Conservation (phyloP, 2,797 vertebrate genomes). For the Malurus leucopterus region DNA sequence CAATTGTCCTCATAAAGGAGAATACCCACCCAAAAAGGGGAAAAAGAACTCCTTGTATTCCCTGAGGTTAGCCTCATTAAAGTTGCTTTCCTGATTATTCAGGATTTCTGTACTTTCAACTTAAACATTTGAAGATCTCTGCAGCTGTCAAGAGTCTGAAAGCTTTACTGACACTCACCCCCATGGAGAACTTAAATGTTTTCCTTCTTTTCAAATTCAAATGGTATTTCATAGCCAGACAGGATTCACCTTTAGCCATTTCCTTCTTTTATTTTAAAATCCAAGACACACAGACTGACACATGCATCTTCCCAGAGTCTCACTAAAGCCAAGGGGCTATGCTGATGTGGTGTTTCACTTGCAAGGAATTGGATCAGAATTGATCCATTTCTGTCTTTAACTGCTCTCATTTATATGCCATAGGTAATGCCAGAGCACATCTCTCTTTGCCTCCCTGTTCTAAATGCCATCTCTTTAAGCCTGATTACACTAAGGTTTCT, state of each 20-base stretch:
- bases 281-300: not conserved
- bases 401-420: not conserved
- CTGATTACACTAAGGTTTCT: not conserved
- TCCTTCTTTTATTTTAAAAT: conserved; percentile 16
- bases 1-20: not conserved
- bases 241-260: conserved; percentile 5
- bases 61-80: conserved; percentile 15
- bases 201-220: conserved; percentile 40
- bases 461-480: not conserved
- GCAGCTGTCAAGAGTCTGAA: conserved; percentile 41
- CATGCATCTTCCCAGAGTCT: not conserved
- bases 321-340: not conserved
- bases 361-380: not conserved
- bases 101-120: conserved; percentile 17
- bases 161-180: conserved; percentile 13
- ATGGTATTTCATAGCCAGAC: not conserved
- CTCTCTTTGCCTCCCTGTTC: not conserved
- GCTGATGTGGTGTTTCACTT: not conserved
- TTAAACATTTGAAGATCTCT: conserved; percentile 36
- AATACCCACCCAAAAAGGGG: not conserved
- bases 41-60: not conserved
- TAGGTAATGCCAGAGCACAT: not conserved
- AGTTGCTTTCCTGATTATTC: conserved; percentile 34
- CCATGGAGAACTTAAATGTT: conserved; percentile 37
- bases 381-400: not conserved